Percentiles rank a stretch among this genome's conserved stretches.
Conservation (phyloP, 2,113 vertebrate genomes). For the Myodes glareolus region DNA sequence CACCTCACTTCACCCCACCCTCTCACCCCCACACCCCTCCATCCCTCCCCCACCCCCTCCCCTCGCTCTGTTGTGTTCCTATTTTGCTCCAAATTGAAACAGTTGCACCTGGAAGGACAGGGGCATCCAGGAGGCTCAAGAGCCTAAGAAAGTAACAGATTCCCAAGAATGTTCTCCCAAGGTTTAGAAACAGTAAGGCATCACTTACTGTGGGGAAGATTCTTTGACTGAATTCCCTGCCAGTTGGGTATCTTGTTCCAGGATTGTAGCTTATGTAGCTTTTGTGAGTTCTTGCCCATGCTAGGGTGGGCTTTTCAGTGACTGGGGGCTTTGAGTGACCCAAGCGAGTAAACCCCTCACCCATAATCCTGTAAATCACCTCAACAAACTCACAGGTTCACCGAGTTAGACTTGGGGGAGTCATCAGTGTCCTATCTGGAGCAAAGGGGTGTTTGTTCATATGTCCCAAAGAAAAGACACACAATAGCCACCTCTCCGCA, state of each 20-base stretch:
- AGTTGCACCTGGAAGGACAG: not conserved
- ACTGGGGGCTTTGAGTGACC: not conserved
- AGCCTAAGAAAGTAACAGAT: not conserved
- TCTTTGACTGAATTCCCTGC: too few relatives aligned
- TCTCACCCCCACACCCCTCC: too few relatives aligned
- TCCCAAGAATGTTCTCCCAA: not conserved
- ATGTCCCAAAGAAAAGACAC: not conserved
- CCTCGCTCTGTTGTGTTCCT: not conserved
- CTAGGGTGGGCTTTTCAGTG: not conserved
- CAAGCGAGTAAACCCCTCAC: not conserved
- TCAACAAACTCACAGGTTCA: not conserved
- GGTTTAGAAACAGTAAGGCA: not conserved
- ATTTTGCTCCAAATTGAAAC: not conserved
- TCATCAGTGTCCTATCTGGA: not conserved
- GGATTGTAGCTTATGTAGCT: not conserved
- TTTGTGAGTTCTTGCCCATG: not conserved
- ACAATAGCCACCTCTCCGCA: not conserved
- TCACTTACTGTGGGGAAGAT: not conserved
- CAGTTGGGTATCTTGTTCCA: not conserved
- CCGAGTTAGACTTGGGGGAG: not conserved
- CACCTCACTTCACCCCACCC: too few relatives aligned
- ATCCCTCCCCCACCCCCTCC: too few relatives aligned
- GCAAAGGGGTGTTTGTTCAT: not conserved
- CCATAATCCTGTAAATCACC: not conserved
- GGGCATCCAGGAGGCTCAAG: not conserved